Percentiles rank a stretch among this genome's conserved stretches.
Evolutionary conservation across 2,797 vertebrate species (phyloP).

Genomic region (Gymnodraco acuticeps): DNA sequence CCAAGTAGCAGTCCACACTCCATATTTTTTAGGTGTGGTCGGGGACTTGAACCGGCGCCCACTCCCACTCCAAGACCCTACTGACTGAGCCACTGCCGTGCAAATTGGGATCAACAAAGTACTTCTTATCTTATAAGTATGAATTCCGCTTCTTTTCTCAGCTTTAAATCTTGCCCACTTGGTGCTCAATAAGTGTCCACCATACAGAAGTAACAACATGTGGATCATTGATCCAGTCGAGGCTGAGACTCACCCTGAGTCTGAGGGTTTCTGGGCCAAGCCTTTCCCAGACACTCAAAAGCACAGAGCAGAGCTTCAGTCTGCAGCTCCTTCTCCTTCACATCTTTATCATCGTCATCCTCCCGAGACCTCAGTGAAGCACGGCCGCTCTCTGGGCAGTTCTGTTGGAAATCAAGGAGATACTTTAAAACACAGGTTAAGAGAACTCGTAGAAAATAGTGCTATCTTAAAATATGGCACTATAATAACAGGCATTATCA

Average conservation of each 20-base stretch:
- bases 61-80: no score
- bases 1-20: no score
- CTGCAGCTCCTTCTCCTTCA: slow-evolving; percentile 89
- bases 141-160: no score
- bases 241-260: slow-evolving; percentile 88
- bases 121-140: no score
- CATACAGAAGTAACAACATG: not conserved
- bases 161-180: not conserved
- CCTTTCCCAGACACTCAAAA: slow-evolving; percentile 93
- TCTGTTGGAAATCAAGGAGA: slow-evolving; percentile 76
- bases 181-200: not conserved
- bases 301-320: slow-evolving; percentile 92
- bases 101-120: no score
- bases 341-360: slow-evolving; percentile 83
- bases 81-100: no score
- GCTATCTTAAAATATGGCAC: not conserved
- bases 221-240: not conserved
- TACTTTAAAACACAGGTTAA: not conserved
- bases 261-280: slow-evolving; percentile 89
- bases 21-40: no score
- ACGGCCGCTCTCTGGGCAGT: slow-evolving; percentile 81
- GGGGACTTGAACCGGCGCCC: no score
- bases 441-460: not conserved
- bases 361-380: slow-evolving; percentile 64
- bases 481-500: not conserved